phyloP scores from a whole-genome alignment of 2,113 vertebrate species.

The human region DNA sequence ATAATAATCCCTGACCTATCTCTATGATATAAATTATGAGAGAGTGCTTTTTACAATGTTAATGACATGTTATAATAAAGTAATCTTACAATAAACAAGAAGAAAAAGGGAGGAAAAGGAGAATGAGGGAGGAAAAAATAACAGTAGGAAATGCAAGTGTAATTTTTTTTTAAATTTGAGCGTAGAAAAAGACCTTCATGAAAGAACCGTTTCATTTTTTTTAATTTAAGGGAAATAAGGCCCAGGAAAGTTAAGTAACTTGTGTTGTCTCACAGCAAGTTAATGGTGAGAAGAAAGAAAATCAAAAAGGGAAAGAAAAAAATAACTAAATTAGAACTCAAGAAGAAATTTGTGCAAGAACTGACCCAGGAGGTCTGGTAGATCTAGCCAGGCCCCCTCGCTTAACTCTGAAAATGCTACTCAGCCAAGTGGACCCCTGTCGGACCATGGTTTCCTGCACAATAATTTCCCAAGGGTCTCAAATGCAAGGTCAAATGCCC shows the following conservation, averaged over 20 bases:
- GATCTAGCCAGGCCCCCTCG: background rate
- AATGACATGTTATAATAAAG: background rate
- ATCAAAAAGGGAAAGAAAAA: background rate
- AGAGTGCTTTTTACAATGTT: constrained; percentile 16
- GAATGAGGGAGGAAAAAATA: background rate
- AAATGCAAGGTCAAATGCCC: background rate
- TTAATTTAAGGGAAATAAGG: background rate
- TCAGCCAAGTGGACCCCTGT: too few relatives aligned
- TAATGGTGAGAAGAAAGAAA: constrained; percentile 2
- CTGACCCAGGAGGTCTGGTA: background rate
- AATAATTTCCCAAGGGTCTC: background rate
- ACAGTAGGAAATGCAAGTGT: background rate
- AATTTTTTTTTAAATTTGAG: background rate
- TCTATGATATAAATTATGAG: background rate
- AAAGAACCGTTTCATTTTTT: background rate
- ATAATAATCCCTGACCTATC: background rate
- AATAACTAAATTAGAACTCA: background rate
- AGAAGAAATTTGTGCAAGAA: background rate
- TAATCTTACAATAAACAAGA: background rate
- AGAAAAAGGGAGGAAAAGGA: background rate
- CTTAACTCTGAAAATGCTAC: background rate
- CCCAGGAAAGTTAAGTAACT: background rate
- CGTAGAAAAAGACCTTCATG: background rate
- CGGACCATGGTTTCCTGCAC: background rate
- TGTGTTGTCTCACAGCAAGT: background rate